Conservation (phyloP, 2,113 vertebrate genomes). For the Stercorarius parasiticus region DNA sequence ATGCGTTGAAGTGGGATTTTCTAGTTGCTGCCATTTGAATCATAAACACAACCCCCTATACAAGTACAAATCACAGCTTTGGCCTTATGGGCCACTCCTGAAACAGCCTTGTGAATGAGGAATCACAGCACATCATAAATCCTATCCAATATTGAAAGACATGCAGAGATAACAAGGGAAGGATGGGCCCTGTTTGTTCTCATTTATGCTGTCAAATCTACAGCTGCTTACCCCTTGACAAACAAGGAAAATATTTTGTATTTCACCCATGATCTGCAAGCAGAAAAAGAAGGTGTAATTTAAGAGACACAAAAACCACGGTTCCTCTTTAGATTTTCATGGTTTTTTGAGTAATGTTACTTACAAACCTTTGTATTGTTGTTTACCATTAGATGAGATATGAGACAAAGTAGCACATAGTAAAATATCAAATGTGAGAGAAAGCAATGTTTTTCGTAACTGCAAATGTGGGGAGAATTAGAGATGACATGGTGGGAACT, state of each 20-base stretch:
- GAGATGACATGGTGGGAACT: background rate
- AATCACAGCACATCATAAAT: background rate
- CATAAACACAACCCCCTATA: background rate
- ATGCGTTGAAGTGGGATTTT: background rate
- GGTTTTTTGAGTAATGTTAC: background rate
- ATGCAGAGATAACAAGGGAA: background rate
- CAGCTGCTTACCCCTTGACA: constrained; percentile 7
- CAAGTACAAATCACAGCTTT: background rate
- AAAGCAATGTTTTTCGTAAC: background rate
- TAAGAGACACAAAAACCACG: background rate
- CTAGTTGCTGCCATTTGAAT: background rate
- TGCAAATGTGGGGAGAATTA: background rate
- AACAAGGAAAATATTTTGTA: background rate
- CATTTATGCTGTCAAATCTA: constrained; percentile 3
- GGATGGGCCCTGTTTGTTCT: background rate
- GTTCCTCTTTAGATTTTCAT: background rate
- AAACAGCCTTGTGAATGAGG: background rate
- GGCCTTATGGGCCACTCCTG: background rate
- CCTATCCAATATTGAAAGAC: background rate
- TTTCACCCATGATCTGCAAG: background rate
- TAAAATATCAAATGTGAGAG: constrained; percentile 12
- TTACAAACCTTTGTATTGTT: background rate
- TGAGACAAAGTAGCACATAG: background rate
- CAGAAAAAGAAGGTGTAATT: background rate
- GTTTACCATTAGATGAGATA: background rate